Evolutionary conservation across 2,113 vertebrate genomes (phyloP), one percentile per base, ranked within the genome.

Genomic region (Lophochroa leadbeateri): DNA sequence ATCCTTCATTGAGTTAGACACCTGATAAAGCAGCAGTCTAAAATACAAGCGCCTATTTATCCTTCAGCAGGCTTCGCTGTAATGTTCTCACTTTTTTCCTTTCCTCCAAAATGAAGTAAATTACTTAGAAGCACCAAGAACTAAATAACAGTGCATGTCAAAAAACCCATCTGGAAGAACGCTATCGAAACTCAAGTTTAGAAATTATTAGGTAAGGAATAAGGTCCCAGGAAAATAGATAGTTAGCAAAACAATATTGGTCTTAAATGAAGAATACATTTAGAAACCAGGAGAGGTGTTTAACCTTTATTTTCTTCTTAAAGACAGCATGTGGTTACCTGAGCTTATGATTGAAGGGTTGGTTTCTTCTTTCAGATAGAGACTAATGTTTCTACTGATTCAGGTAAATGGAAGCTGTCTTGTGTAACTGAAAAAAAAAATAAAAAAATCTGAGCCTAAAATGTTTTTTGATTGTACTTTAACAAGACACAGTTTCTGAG

Each of bases 391-490:
- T 94, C 2, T 21, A 39, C 49, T 85, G 74, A 82, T 82, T 91
- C 28, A 72, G 80, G 85, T 71, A 88, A 96, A 88, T 75, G 17
- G 71, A 83, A 86, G 33, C 63, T 86, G 35, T 84, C 72, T 92
- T 93, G 47, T 7, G 3, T 86, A 86, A 91, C 64, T 75, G 8
- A 16, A 76, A 71, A 65, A 53, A 47, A 63, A 63, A 65, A n/a
- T n/a, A n/a, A 65, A 69, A 47, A 76, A 7, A 69, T 65, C 70
- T 58, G 37, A 84, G 23, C 28, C 46, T 69, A 61, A 93, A 90
- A 70, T 92, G 5, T 65, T 69, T 92, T 93, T 94, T 88, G 13
- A 78, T 91, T 92, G 65, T 72, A 53, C n/a, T 95, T 94, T 86
- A 96, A 61, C 0, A 0, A 95, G 88, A 44, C 39, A 72, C 43